Conservation (phyloP, 1,140 invertebrate genomes). For the Euwallacea fornicatus region DNA sequence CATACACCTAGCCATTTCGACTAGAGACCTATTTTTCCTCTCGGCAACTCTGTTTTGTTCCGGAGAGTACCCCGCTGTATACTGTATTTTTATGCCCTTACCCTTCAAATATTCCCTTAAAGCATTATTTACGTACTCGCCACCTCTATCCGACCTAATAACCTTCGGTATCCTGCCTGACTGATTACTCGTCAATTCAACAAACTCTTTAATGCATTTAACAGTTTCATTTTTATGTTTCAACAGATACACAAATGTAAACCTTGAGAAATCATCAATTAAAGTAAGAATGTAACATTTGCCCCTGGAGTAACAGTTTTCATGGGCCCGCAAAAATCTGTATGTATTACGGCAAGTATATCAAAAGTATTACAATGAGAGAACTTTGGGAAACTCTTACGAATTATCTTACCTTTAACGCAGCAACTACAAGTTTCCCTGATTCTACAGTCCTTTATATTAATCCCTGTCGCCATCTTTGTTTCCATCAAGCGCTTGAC, state of each 20-base stretch:
- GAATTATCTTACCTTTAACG: conserved; percentile 49
- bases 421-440: conserved; percentile 24
- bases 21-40: conserved; percentile 51
- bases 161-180: conserved; percentile 45
- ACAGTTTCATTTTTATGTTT: conserved; percentile 47
- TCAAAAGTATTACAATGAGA: neutral
- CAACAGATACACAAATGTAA: conserved; percentile 50
- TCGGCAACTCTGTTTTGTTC: conserved; percentile 55
- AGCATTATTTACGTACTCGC: conserved; percentile 44
- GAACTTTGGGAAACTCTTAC: conserved; percentile 40
- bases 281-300: conserved; percentile 52
- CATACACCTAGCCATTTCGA: conserved; percentile 51
- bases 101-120: conserved; percentile 44
- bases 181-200: conserved; percentile 44
- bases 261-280: conserved; percentile 51
- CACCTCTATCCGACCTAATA: conserved; percentile 39
- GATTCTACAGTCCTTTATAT: neutral
- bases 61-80: conserved; percentile 48
- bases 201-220: conserved; percentile 44
- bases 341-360: conserved; percentile 50
- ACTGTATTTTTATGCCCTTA: conserved; percentile 42
- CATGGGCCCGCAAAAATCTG: conserved; percentile 46
- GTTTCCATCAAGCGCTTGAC: conserved; percentile 30
- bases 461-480: conserved; percentile 33
- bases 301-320: conserved; percentile 45